Evolutionary conservation across 1,140 invertebrate species (phyloP).

Genomic region (Aphis gossypii): DNA sequence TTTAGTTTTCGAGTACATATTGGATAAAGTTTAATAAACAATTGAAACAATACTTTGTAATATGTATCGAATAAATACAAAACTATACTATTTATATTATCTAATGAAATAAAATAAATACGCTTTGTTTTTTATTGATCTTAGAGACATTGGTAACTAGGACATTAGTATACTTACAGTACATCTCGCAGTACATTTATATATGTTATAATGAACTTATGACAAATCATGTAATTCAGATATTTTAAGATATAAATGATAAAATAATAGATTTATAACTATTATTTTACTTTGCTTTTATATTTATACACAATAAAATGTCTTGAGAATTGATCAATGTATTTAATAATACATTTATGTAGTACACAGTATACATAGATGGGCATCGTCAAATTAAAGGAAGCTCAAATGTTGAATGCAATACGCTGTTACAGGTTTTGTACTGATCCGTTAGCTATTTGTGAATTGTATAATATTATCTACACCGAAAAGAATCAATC

Average conservation of each 20-base stretch:
- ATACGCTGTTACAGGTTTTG: neutral
- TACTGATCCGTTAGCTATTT: neutral
- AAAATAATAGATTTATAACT: too few relatives aligned
- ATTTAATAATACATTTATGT: too few relatives aligned
- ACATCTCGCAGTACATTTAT: too few relatives aligned
- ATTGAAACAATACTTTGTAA: neutral
- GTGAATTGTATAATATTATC: neutral
- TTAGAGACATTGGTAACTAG: too few relatives aligned
- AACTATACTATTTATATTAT: neutral
- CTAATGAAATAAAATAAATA: neutral
- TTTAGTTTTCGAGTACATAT: neutral
- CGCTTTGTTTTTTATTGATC: neutral
- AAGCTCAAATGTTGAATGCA: neutral
- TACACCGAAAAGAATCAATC: neutral
- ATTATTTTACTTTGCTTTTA: too few relatives aligned
- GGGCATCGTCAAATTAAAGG: neutral
- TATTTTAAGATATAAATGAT: too few relatives aligned
- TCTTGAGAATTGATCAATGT: neutral
- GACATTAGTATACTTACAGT: too few relatives aligned
- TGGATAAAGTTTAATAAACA: constrained; percentile 12
- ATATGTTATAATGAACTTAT: too few relatives aligned
- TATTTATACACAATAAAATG: neutral
- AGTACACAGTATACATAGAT: neutral
- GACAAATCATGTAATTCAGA: too few relatives aligned
- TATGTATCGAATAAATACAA: neutral